Evolutionary conservation across 2,797 vertebrate species (phyloP).

Genomic region (Microctenopoma lineatum): DNA sequence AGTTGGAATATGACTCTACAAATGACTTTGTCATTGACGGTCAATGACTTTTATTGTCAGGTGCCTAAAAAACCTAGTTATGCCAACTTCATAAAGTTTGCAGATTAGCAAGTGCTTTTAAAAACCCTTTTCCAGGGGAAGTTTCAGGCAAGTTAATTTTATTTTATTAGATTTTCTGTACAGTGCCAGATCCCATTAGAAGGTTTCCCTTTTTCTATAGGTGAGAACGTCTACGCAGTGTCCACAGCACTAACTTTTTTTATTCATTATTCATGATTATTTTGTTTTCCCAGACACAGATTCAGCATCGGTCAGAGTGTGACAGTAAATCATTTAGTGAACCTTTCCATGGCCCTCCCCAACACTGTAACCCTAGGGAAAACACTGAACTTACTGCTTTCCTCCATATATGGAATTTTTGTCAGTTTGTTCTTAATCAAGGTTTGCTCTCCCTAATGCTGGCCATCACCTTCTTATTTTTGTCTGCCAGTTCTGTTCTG

Average conservation of each 20-base stretch:
- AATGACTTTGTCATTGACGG: neutral
- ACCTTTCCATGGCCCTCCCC: too few species aligned
- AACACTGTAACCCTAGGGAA: too few species aligned
- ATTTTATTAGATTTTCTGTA: too few species aligned
- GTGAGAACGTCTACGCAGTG: too few species aligned
- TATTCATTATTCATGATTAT: too few species aligned
- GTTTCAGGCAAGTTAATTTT: neutral
- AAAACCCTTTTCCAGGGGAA: neutral
- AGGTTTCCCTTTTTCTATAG: too few species aligned
- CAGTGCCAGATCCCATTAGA: too few species aligned
- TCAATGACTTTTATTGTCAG: neutral
- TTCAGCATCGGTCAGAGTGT: too few species aligned
- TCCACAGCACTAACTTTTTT: too few species aligned
- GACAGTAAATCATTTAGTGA: too few species aligned
- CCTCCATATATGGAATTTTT: slow-evolving; percentile 13
- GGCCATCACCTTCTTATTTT: neutral
- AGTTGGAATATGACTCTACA: neutral
- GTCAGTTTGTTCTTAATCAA: slow-evolving; percentile 23
- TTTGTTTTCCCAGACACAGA: too few species aligned
- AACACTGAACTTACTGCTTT: neutral
- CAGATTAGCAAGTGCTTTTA: neutral
- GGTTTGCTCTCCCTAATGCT: slow-evolving; percentile 12
- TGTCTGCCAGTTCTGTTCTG: slow-evolving; percentile 6
- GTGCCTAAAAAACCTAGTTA: neutral
- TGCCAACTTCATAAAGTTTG: neutral